These are phyloP conservation scores for Myopa testacea DNA, from an alignment of 2,888 invertebrate species.

Conservation along the genomic window DNA sequence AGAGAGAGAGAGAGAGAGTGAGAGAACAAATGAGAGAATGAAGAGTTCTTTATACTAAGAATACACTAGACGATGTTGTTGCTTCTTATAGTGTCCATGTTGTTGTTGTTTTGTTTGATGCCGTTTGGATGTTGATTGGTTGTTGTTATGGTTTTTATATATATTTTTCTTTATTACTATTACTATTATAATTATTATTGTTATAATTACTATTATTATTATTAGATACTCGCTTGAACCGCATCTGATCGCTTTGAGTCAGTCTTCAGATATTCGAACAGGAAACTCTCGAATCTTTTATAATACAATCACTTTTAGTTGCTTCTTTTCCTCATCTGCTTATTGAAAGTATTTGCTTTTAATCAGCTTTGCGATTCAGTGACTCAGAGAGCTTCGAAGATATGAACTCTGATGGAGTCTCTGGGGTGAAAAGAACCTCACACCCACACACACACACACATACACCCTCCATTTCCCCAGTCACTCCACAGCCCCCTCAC, in stretches of 20 bases:
- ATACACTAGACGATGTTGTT: not conserved
- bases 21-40: not conserved
- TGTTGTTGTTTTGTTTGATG: not conserved
- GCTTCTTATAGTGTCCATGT: not conserved
- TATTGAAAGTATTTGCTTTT: slow-evolving; percentile 17
- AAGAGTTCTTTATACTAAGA: not conserved
- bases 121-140: not conserved
- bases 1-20: not conserved
- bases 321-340: not conserved
- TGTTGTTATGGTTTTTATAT: not conserved
- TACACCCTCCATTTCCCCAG: too few relatives aligned
- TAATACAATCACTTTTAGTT: not conserved
- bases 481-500: too few relatives aligned
- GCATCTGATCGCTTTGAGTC: not conserved
- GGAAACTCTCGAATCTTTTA: not conserved
- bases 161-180: not conserved
- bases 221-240: not conserved
- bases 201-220: not conserved
- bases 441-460: too few relatives aligned
- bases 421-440: too few relatives aligned
- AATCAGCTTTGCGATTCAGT: slow-evolving; percentile 13
- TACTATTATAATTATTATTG: not conserved
- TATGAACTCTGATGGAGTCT: too few relatives aligned
- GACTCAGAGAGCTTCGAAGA: slow-evolving; percentile 1
- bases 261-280: slow-evolving; percentile 5